Conservation (phyloP, 2,113 vertebrate species). For the Hirundichthys speculiger region DNA sequence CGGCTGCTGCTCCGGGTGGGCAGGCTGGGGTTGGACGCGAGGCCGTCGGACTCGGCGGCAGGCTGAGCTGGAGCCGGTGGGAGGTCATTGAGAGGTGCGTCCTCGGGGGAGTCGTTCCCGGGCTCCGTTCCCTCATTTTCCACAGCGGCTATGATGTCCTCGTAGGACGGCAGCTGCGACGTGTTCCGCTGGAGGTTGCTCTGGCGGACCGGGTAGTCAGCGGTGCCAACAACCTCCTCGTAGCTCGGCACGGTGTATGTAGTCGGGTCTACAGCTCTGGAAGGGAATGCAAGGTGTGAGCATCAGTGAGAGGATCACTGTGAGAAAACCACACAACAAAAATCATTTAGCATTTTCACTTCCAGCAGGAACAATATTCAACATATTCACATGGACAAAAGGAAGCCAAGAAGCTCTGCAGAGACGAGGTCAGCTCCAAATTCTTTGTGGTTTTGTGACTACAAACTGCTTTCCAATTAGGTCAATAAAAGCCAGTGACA, state of each 20-base stretch:
- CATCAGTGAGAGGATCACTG: not conserved
- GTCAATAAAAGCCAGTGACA: no score
- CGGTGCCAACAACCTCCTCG: slow-evolving; percentile 88
- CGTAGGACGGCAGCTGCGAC: slow-evolving; percentile 93
- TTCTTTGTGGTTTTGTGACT: no score
- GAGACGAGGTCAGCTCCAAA: no score
- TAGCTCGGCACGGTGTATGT: slow-evolving; percentile 87
- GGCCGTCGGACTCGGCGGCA: fast-evolving
- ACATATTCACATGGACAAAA: no score
- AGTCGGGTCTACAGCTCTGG: slow-evolving; percentile 40
- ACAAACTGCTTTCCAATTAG: no score
- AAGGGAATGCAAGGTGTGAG: slow-evolving; percentile 8
- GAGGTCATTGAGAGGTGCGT: slow-evolving; percentile 3
- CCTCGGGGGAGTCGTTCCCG: slow-evolving; percentile 18
- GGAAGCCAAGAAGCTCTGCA: no score
- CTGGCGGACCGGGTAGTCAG: slow-evolving; percentile 75
- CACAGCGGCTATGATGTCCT: slow-evolving; percentile 86
- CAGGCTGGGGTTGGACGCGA: slow-evolving; percentile 7
- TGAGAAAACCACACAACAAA: not conserved
- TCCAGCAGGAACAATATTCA: no score
- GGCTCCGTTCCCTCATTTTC: slow-evolving; percentile 68
- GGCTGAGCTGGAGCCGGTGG: not conserved
- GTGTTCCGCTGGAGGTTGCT: slow-evolving; percentile 80
- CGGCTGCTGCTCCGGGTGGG: slow-evolving; percentile 80
- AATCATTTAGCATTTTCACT: no score